A percentile compares a stretch with the other conserved stretches of the same genome.
Conservation (phyloP, 2,797 vertebrate species). For the Brotula barbata region DNA sequence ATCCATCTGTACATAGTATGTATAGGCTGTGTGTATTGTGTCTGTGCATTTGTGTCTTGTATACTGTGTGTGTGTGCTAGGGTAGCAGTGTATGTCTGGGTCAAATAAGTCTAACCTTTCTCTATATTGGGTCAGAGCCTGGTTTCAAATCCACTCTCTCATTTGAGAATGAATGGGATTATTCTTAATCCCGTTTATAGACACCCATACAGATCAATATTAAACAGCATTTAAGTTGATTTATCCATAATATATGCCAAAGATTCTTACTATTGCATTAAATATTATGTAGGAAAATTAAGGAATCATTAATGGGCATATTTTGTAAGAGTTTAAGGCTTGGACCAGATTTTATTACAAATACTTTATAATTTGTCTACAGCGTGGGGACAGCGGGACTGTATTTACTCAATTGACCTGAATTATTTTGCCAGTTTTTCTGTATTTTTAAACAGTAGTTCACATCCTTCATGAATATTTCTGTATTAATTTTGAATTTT, state of each 20-base stretch:
- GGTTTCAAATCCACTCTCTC: conserved; percentile 63
- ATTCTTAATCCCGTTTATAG: conserved; percentile 77
- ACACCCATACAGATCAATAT: conserved; percentile 77
- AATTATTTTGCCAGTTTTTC: conserved; percentile 53
- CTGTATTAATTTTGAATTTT: conserved; percentile 71
- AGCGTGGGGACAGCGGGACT: conserved; percentile 23
- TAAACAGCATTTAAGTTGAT: conserved; percentile 77
- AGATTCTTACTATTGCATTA: conserved; percentile 75
- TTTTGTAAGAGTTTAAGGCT: conserved; percentile 44
- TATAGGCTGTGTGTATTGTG: not conserved
- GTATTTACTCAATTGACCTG: conserved; percentile 61
- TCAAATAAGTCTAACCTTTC: conserved; percentile 69
- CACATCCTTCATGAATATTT: conserved; percentile 58
- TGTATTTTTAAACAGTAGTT: conserved; percentile 41
- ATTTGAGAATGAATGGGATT: conserved; percentile 76
- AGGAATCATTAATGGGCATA: conserved; percentile 50
- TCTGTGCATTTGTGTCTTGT: conserved; percentile 4
- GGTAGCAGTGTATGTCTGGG: conserved; percentile 21
- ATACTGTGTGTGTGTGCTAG: conserved; percentile 15
- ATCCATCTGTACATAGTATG: conserved; percentile 9
- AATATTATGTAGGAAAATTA: conserved; percentile 50
- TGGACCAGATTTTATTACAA: conserved; percentile 53
- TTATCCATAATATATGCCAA: conserved; percentile 75
- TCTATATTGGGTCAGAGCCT: conserved; percentile 72
- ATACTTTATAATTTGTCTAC: conserved; percentile 59